These are phyloP conservation scores for Scaptomyza pallida DNA, from an alignment of 1,140 invertebrate species.

Conservation along the genomic window DNA sequence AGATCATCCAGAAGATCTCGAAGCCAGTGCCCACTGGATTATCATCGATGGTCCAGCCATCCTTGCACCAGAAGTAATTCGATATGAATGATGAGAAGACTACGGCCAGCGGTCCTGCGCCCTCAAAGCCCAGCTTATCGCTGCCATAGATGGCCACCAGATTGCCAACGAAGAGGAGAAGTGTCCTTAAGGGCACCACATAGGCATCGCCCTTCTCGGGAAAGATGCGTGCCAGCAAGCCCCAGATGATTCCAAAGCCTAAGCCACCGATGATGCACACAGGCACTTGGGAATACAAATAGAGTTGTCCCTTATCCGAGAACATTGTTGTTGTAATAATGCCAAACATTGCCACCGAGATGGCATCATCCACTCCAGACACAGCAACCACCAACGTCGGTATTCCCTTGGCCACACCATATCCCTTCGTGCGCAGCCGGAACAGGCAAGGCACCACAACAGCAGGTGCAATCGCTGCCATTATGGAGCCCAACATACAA, in stretches of 20 bases:
- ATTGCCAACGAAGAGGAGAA: conserved; percentile 91
- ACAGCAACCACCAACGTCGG: conserved; percentile 96
- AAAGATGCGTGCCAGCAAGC: conserved; percentile 89
- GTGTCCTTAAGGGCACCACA: conserved; percentile 89
- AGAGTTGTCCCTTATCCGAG: conserved; percentile 88
- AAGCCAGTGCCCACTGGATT: conserved; percentile 93
- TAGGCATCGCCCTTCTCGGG: conserved; percentile 92
- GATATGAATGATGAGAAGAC: conserved; percentile 94
- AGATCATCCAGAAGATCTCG: conserved; percentile 96
- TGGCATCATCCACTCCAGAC: conserved; percentile 92
- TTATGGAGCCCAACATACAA: conserved; percentile 93
- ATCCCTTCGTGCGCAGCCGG: conserved; percentile 91
- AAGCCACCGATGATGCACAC: conserved; percentile 90
- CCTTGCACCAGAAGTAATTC: conserved; percentile 90
- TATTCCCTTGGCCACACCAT: conserved; percentile 96
- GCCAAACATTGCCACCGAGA: conserved; percentile 95
- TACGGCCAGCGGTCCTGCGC: conserved; percentile 92
- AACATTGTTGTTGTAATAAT: conserved; percentile 93
- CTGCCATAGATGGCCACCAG: conserved; percentile 93
- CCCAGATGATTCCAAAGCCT: conserved; percentile 90
- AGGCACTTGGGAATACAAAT: conserved; percentile 88
- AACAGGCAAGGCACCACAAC: conserved; percentile 97
- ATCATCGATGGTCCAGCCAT: conserved; percentile 93
- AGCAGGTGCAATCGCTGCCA: conserved; percentile 96
- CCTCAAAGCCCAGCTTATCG: conserved; percentile 90